phyloP scores from a whole-genome alignment of 2,888 invertebrate genomes.

The Onchidella celtica region DNA sequence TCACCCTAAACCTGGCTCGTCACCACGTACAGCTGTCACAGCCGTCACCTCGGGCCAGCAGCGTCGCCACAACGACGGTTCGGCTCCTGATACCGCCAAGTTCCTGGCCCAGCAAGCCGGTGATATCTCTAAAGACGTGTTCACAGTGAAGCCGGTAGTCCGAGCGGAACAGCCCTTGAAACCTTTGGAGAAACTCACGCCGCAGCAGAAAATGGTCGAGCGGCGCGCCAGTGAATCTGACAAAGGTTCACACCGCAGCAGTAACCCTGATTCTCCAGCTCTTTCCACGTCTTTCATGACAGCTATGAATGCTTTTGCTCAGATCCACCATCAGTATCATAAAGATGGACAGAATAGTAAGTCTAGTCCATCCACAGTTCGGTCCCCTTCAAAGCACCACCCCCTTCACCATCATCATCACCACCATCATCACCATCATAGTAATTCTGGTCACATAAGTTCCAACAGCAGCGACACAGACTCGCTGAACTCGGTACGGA shows the following conservation, averaged over 20 bases:
- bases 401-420: not conserved
- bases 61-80: not conserved
- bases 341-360: not conserved
- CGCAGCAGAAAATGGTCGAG: slow-evolving; percentile 40
- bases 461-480: slow-evolving; percentile 17
- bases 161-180: slow-evolving; percentile 37
- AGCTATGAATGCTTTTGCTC: slow-evolving; percentile 32
- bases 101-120: slow-evolving; percentile 8
- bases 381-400: not conserved
- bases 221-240: not conserved
- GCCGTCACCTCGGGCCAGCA: slow-evolving; percentile 14
- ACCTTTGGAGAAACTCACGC: slow-evolving; percentile 51
- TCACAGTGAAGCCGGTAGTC: slow-evolving; percentile 40
- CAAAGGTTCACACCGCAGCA: not conserved
- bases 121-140: slow-evolving; percentile 39
- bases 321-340: slow-evolving; percentile 17
- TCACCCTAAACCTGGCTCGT: not conserved
- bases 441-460: not conserved
- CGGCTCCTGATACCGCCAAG: slow-evolving; percentile 1
- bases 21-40: slow-evolving; percentile 9
- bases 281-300: slow-evolving; percentile 31
- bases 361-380: slow-evolving; percentile 5
- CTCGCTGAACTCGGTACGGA: slow-evolving; percentile 32
- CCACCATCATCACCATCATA: not conserved
- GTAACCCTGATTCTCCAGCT: not conserved